Base-by-base conservation (phyloP, 2,113 vertebrate genomes). In the Xenopus tropicalis region DNA sequence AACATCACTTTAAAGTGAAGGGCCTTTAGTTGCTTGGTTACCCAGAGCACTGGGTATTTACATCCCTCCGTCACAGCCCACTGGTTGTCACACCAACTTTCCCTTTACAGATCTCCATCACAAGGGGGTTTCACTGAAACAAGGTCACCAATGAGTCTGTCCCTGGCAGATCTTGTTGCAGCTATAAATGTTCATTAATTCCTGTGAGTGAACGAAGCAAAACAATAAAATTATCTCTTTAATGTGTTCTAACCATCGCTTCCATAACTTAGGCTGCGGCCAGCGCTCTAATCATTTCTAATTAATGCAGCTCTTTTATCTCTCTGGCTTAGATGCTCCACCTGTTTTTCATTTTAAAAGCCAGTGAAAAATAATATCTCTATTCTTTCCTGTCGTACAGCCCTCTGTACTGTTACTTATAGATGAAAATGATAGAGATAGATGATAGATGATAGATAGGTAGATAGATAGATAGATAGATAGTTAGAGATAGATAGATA, bases 111-210 rank as follows among this genome's bases (percentile, higher is more conserved):
- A 68, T 42, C 59, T 74, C 42, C 56, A 67, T 74, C 64, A 67
- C 22, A n/a, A 20, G 37, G 24, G 37, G 13, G n/a, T 17, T 74
- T 37, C 23, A 68, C 4, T 29, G 43, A 68, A 74, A 51, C 43
- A 44, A 68, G 72, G 65, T 66, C 63, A 58, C 37, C 23, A n/a
- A 25, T 58, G 52, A 57, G 23, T 12, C 14, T 72, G 61, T 72
- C 61, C 21, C 54, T 57, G 21, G 52, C 29, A 67, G 21, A 61
- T 74, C 43, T 74, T 13, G 42, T 63, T 74, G 23, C 29, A 59
- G 63, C 56, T n/a, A 67, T 74, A 74, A 23, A 66, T 66, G 23
- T n/a, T 59, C 23, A 74, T 74, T 74, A 54, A 67, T 68, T 61
- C 42, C 54, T 51, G 43, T n/a, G 52, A 54, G 14, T 21, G 25